These are phyloP conservation scores for Mugil cephalus DNA, from an alignment of 2,113 vertebrate genomes.

Conservation along the genomic window DNA sequence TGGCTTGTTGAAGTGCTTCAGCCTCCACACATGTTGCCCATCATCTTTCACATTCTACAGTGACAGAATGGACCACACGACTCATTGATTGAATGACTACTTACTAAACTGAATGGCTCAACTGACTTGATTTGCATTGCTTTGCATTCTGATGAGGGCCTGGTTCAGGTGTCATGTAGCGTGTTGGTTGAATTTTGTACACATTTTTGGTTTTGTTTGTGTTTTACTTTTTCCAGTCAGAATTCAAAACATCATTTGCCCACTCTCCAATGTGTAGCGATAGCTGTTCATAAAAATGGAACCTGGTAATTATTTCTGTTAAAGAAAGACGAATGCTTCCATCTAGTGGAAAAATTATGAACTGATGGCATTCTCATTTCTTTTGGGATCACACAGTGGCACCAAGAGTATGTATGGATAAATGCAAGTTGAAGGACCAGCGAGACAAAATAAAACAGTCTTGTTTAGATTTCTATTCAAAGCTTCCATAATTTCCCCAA, in stretches of 20 bases:
- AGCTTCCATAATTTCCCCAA: not conserved
- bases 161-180: not conserved
- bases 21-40: slow-evolving; percentile 94
- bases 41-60: slow-evolving; percentile 96
- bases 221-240: not conserved
- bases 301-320: accelerated
- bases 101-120: not conserved
- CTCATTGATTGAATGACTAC: not conserved
- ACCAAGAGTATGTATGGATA: no score
- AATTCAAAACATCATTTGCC: not conserved
- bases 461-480: not conserved
- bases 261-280: not conserved
- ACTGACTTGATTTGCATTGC: not conserved
- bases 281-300: slow-evolving; percentile 65
- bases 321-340: slow-evolving; percentile 50
- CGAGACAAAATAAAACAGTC: not conserved
- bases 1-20: slow-evolving; percentile 97
- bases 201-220: not conserved
- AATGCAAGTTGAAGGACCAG: no score
- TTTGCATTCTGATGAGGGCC: not conserved
- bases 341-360: slow-evolving; percentile 63
- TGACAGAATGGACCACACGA: not conserved
- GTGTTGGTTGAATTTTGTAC: not conserved
- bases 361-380: not conserved
- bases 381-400: not conserved